Base-by-base conservation (phyloP, 2,888 invertebrate genomes). In the Dioctria linearis region DNA sequence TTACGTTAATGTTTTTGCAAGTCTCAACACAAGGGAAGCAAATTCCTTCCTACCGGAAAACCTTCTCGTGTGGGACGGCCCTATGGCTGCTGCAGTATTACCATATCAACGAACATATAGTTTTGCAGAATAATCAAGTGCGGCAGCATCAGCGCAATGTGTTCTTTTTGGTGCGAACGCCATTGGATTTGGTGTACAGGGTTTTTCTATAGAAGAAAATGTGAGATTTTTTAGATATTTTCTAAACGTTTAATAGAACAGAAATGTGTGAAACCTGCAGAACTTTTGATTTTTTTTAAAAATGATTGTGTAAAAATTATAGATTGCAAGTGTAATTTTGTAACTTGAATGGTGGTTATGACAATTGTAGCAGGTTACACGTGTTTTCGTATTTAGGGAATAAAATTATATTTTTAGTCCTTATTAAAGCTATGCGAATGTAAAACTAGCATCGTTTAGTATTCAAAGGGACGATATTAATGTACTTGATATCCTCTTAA, bases 81-180 rank as follows among this genome's bases (percentile, higher is more conserved):
- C 25, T 25, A 8, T 46, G 46, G 46, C 46, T 8, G 8, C 8
- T 5, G 46, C 5, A 37, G 37, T 6, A 67, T 46, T 67, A 46
- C 67, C 67, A 67, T 67, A 5, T 5, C 5, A 46, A 40, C 11
- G 42, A 40, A 65, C 11, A 43, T n/a, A 43, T n/a, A 43, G 67
- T 25, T 67, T 46, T 25, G 25, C 42, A 40, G 25, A 67, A 67
- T 6, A 13, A 81, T 80, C 83, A 82, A 25, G 82, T 42, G 81
- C 78, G 84, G 86, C 86, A 84, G 80, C 84, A 85, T 83, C 84
- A 66, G 66, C 66, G 49, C 83, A 84, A 86, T 86, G 87, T 87
- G 88, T 87, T 88, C 88, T 88, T 88, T 88, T 88, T 86, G 86
- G 85, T 86, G 86, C 88, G 86, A 87, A 87, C 88, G 88, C 86